Evolutionary conservation across 2,113 vertebrate genomes (phyloP).

Genomic region (Tonatia bakeri): DNA sequence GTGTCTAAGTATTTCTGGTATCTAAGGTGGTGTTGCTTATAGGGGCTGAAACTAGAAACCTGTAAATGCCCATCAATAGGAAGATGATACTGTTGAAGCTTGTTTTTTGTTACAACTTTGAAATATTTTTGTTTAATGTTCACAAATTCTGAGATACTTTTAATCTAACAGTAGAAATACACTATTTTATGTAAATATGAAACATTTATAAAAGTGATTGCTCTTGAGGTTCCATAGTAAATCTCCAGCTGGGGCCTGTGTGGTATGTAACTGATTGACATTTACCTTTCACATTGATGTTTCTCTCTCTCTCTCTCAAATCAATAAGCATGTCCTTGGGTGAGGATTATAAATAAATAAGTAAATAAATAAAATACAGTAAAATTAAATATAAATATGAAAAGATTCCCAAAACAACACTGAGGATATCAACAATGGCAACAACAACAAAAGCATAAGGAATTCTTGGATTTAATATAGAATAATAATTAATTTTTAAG

Average conservation of each 20-base stretch:
- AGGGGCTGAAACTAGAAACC: neutral
- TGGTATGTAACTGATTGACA: no score
- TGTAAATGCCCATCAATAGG: neutral
- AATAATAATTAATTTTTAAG: neutral
- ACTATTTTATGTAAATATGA: neutral
- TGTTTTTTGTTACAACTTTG: neutral
- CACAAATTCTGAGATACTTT: neutral
- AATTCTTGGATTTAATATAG: neutral
- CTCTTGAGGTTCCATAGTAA: neutral
- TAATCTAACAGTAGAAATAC: neutral
- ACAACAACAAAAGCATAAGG: neutral
- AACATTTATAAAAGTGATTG: neutral
- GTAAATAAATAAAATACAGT: no score
- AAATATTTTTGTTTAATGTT: neutral
- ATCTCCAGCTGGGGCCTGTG: neutral
- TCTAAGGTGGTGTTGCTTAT: neutral
- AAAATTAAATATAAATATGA: neutral
- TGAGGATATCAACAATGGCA: neutral
- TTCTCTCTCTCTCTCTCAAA: no score
- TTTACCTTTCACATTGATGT: no score
- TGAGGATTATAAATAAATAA: no score
- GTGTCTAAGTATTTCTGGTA: neutral
- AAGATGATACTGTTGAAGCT: neutral
- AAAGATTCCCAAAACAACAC: neutral
- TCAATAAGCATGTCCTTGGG: no score